Conservation (phyloP, 2,113 vertebrate genomes). For the Smithornis capensis region DNA sequence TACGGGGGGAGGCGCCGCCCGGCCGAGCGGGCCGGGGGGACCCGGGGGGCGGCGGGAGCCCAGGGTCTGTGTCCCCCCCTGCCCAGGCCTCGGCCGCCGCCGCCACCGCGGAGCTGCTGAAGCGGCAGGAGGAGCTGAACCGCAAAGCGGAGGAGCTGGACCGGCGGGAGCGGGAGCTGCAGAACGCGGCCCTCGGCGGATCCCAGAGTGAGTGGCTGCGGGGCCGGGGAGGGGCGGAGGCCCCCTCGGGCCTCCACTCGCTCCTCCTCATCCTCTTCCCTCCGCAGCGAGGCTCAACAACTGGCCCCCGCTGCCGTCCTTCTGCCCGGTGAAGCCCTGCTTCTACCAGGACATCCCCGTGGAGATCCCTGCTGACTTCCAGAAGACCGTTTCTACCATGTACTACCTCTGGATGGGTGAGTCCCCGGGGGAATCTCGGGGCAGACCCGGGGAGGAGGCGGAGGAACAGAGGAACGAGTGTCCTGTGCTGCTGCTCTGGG, state of each 20-base stretch:
- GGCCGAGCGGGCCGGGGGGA: neutral
- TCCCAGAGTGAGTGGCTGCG: slow-evolving; percentile 69
- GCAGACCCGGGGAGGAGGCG: neutral
- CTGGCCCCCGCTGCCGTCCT: slow-evolving; percentile 91
- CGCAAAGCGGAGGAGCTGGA: slow-evolving; percentile 91
- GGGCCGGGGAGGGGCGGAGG: neutral
- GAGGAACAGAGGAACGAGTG: rapidly evolving
- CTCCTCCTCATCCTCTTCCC: neutral
- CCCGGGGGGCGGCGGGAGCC: neutral
- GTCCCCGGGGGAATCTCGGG: neutral
- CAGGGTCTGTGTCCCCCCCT: neutral
- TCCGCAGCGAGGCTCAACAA: slow-evolving; percentile 86
- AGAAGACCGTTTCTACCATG: slow-evolving; percentile 89
- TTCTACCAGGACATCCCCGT: slow-evolving; percentile 95
- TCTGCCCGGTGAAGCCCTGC: slow-evolving; percentile 92
- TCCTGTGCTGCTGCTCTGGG: neutral
- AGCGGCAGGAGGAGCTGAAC: slow-evolving; percentile 93
- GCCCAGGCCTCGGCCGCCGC: slow-evolving; percentile 70
- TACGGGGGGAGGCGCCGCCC: neutral
- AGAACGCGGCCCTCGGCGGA: slow-evolving; percentile 80
- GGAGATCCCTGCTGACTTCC: slow-evolving; percentile 90
- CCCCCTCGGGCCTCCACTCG: rapidly evolving
- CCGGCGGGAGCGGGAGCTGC: slow-evolving; percentile 87
- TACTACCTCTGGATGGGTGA: slow-evolving; percentile 98
- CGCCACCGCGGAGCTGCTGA: slow-evolving; percentile 86